These are phyloP conservation scores for Spatulosminthurus flaviceps DNA, from an alignment of 2,888 invertebrate species.

Conservation along the genomic window DNA sequence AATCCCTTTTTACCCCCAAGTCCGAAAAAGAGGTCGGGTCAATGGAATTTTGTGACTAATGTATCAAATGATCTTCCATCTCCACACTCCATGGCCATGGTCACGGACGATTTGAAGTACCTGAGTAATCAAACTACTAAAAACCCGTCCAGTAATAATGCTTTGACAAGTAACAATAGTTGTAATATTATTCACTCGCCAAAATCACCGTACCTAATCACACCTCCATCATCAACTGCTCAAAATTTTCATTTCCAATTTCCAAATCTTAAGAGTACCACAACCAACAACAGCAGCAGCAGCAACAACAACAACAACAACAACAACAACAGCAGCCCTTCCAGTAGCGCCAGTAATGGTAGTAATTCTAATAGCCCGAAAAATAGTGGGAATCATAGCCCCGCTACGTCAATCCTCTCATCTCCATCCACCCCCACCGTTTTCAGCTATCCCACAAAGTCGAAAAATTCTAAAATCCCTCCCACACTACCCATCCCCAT, in stretches of 20 bases:
- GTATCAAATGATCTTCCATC: conserved; percentile 41
- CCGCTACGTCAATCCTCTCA: neutral
- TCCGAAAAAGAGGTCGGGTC: conserved; percentile 60
- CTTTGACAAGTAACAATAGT: conserved; percentile 41
- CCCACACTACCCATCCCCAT: conserved; percentile 51
- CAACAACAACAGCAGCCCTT: conserved; percentile 21
- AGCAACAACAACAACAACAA: conserved; percentile 21
- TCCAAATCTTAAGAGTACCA: conserved; percentile 49
- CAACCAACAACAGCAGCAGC: neutral
- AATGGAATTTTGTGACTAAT: conserved; percentile 57
- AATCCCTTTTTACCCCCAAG: conserved; percentile 59
- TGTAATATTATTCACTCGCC: conserved; percentile 44
- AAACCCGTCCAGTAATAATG: conserved; percentile 44
- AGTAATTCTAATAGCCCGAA: conserved; percentile 21
- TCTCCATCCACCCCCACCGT: conserved; percentile 42
- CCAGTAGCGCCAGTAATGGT: too few relatives aligned
- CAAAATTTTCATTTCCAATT: conserved; percentile 48
- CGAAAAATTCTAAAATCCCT: too few relatives aligned
- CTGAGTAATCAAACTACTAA: conserved; percentile 46
- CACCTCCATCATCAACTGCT: conserved; percentile 35
- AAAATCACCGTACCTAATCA: conserved; percentile 46
- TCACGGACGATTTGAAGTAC: conserved; percentile 37
- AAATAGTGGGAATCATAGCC: conserved; percentile 33
- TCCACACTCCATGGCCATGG: conserved; percentile 10
- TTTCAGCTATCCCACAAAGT: neutral